Evolutionary conservation across 2,113 vertebrate genomes (phyloP).

Genomic region (Sphaerodactylus townsendi): DNA sequence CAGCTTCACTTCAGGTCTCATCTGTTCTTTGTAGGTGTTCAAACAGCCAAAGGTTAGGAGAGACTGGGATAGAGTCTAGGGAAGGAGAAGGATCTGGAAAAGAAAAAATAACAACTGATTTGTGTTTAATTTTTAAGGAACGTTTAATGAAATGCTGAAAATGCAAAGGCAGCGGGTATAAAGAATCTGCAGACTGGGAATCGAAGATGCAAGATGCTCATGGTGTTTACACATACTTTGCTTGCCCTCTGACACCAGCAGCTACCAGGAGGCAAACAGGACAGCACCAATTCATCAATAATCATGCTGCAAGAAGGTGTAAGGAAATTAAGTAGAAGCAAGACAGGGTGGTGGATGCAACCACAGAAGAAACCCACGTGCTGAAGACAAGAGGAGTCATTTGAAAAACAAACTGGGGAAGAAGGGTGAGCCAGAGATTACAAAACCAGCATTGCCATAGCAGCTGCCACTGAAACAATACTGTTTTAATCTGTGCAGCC

Average conservation of each 20-base stretch:
- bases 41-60: neutral
- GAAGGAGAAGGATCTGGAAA: neutral
- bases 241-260: neutral
- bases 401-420: too few relatives aligned
- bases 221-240: neutral
- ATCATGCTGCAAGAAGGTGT: neutral
- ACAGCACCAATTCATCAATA: neutral
- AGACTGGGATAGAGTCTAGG: neutral
- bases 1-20: neutral
- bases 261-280: neutral
- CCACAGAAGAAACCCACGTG: too few relatives aligned
- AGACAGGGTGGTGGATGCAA: neutral
- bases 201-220: neutral
- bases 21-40: neutral
- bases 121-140: neutral
- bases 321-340: neutral
- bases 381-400: too few relatives aligned
- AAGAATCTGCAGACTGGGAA: too few relatives aligned
- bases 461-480: too few relatives aligned
- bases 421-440: too few relatives aligned
- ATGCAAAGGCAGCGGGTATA: neutral
- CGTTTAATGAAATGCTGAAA: neutral
- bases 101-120: neutral
- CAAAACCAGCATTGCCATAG: too few relatives aligned
- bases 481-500: too few relatives aligned